phyloP scores from a whole-genome alignment of 2,888 invertebrate species.

The Linnaemya vulpina region DNA sequence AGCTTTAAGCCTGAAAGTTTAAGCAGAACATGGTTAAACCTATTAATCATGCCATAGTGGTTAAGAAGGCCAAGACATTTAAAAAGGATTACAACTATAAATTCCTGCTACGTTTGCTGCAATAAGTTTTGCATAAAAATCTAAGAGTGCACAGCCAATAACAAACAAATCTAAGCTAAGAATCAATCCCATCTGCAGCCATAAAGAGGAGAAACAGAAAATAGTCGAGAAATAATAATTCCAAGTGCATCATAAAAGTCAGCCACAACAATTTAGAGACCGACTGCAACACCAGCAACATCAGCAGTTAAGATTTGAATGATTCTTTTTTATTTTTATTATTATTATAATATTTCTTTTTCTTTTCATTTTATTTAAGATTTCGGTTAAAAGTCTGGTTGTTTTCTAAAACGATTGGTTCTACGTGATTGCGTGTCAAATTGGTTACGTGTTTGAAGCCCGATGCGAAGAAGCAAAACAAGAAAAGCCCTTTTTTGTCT shows the following conservation, averaged over 20 bases:
- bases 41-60: slow-evolving; percentile 69
- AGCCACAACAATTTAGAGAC: slow-evolving; percentile 28
- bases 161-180: slow-evolving; percentile 3
- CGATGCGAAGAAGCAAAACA: slow-evolving; percentile 26
- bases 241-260: slow-evolving; percentile 50
- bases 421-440: slow-evolving; percentile 76
- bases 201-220: slow-evolving; percentile 16
- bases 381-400: slow-evolving; percentile 39
- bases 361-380: slow-evolving; percentile 14
- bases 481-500: slow-evolving; percentile 29
- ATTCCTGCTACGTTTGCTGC: neutral
- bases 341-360: slow-evolving; percentile 6
- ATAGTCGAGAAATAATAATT: slow-evolving; percentile 51
- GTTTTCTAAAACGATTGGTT: slow-evolving; percentile 74
- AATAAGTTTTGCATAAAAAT: slow-evolving; percentile 32
- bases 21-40: slow-evolving; percentile 53
- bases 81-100: slow-evolving; percentile 59
- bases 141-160: slow-evolving; percentile 8
- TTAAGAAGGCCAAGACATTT: slow-evolving; percentile 55
- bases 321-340: slow-evolving; percentile 1
- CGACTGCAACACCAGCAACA: slow-evolving; percentile 40
- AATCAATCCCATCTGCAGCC: slow-evolving; percentile 11
- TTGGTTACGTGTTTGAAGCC: slow-evolving; percentile 72
- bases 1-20: slow-evolving; percentile 42
- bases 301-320: slow-evolving; percentile 58